Evolutionary conservation across 2,113 vertebrate genomes (phyloP).

Genomic region (Noturus placidus): DNA sequence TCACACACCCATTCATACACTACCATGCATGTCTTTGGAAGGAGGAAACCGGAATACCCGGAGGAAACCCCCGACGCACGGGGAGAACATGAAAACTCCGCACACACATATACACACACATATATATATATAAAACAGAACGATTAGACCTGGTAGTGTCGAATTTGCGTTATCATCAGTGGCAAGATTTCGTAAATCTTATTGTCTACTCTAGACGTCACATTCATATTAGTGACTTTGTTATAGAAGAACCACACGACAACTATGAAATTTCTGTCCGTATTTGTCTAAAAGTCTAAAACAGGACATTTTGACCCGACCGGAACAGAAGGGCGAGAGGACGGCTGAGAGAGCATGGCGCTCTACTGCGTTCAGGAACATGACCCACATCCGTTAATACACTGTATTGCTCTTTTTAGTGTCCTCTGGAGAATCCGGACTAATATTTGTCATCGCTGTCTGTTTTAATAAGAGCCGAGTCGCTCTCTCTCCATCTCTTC

Average conservation of each 20-base stretch:
- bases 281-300: neutral
- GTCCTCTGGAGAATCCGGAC: slow-evolving; percentile 24
- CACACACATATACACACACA: too few relatives aligned
- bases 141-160: neutral
- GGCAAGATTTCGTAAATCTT: neutral
- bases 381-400: slow-evolving; percentile 25
- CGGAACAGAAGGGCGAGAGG: too few relatives aligned
- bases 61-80: too few relatives aligned
- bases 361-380: neutral
- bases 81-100: too few relatives aligned
- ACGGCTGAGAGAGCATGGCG: neutral
- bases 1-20: too few relatives aligned
- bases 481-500: neutral
- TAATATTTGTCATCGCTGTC: slow-evolving; percentile 47
- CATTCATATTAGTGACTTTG: neutral
- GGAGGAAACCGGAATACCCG: too few relatives aligned
- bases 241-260: neutral
- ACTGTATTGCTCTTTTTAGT: slow-evolving; percentile 35
- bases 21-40: too few relatives aligned
- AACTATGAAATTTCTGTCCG: neutral
- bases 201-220: neutral
- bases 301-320: neutral
- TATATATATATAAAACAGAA: neutral
- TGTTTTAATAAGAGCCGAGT: slow-evolving; percentile 34
- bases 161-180: neutral